Evolutionary conservation across 2,797 vertebrate genomes (phyloP), one percentile per base, ranked within the genome.

Genomic region (Xenopus petersii): DNA sequence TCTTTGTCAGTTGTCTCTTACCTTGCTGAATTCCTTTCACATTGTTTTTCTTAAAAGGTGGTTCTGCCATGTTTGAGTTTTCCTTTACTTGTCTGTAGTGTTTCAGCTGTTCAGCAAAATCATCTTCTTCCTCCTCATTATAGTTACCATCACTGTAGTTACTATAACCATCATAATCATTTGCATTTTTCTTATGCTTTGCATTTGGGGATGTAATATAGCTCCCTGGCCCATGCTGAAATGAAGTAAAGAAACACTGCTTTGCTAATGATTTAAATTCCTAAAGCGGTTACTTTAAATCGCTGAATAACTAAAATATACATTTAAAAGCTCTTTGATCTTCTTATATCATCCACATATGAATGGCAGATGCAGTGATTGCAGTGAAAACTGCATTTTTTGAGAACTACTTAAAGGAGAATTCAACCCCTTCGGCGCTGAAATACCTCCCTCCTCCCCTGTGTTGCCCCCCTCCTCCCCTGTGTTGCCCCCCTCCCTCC

Each of bases 121-220:
- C 95, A 67, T 97, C 94, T 63, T 97, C 94, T 62, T 97, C 94
- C 4, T 95, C 94, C 26, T 94, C 95, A 33, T 97, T 91, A 0
- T 91, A 97, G 83, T 94, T 96, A 67, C 95, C 94, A 11, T 96
- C 94, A 0, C 94, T 96, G 86, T 95, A 96, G 79, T 95, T 94
- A 46, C 94, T 94, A 82, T 94, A 96, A 82, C 94, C 95, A 36
- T 95, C 95, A 75, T 94, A 95, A 0, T 98, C 95, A 62, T 90
- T 90, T 67, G 81, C 64, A 79, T 82, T 90, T 85, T 94, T 98
- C 82, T 91, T 94, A 24, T 92, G 93, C 1, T 90, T 87, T 56
- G 88, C 90, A 84, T 94, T 96, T 81, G 92, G 93, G 3, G 88
- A 88, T 82, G 92, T 91, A 82, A 90, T 85, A 47, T 95, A 96